Percentiles rank a stretch among this genome's conserved stretches.
phyloP scores from a whole-genome alignment of 1,140 invertebrate genomes.

The Prorops nasuta region DNA sequence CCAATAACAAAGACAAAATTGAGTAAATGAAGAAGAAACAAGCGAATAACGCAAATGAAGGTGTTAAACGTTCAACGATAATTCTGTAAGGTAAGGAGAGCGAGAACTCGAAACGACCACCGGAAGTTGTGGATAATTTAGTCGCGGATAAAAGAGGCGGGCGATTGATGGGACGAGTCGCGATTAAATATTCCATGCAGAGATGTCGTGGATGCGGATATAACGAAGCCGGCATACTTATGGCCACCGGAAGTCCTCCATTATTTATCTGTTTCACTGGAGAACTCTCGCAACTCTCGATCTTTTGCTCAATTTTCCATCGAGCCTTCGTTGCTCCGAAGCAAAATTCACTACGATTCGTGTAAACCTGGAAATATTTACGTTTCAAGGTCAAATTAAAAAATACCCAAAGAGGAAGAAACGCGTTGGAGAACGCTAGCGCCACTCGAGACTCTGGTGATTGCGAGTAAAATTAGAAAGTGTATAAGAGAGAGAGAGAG shows the following conservation, averaged over 20 bases:
- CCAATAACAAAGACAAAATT: constrained; percentile 7
- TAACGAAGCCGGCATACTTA: constrained; percentile 45
- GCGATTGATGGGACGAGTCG: constrained; percentile 13
- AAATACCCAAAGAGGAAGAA: too few species aligned
- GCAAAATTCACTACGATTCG: too few species aligned
- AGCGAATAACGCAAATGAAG: constrained; percentile 32
- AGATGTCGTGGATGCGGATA: constrained; percentile 37
- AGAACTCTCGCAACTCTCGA: too few species aligned
- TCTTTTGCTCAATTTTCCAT: too few species aligned
- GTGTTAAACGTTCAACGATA: too few species aligned
- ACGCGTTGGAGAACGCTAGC: constrained; percentile 11
- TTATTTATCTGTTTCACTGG: background rate
- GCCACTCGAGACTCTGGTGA: constrained; percentile 13
- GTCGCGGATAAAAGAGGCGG: constrained; percentile 26
- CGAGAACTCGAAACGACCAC: too few species aligned
- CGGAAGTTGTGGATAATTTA: too few species aligned
- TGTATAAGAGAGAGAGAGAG: too few species aligned
- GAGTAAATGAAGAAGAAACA: constrained; percentile 2
- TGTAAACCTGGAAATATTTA: too few species aligned
- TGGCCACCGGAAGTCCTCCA: constrained; percentile 32
- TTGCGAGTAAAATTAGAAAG: background rate
- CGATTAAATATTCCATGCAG: constrained; percentile 36
- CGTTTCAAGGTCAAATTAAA: too few species aligned
- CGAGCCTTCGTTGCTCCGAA: too few species aligned
- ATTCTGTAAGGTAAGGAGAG: too few species aligned